Base-by-base conservation (phyloP, 1,140 invertebrate species). In the Temnothorax longispinosus region DNA sequence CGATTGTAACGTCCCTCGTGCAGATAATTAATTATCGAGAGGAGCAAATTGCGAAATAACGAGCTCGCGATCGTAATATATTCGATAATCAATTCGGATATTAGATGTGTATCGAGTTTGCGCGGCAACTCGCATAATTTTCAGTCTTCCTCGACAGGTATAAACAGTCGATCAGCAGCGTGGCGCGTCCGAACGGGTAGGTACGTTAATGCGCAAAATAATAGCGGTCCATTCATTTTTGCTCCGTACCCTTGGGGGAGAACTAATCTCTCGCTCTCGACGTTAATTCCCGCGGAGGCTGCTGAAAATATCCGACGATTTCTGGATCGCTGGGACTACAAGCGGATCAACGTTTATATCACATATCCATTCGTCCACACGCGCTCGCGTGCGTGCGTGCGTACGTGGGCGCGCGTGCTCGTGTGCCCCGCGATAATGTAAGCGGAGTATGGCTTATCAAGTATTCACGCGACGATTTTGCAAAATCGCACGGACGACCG, bases 391-490 rank as follows among this genome's bases (percentile, higher is more conserved):
- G n/a, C 21, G 32, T 11, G 64, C 10, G 52, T 18, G 11, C 11
- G 44, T 47, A 1, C 44, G 38, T 41, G 38, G 27, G 44, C 21
- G 44, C n/a, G 58, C 44, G 5, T 27, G 18, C 32, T 15, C 15
- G 32, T 10, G 77, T n/a, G 54, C 27, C 21, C 32, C 54, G 44
- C 35, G 80, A 84, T 84, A 75, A 84, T 84, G 80, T 74, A 62
- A 75, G 41, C 38, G 38, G 41, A 50, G 69, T 72, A 82, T 58
- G 15, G 77, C 85, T 87, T 87, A 87, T 87, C 78, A 81, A 87
- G 78, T 71, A 87, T 87, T 87, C 85, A 84, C 52, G 64, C 47
- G 82, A 80, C 85, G 76, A 86, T 81, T 85, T 85, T 86, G 76
- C 56, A 84, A 85, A 84, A 75, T 84, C 80, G 80, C 80, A 60